Base-by-base conservation (phyloP, 92 coral and sea anemone species). In the Zoanthus sociatus region DNA sequence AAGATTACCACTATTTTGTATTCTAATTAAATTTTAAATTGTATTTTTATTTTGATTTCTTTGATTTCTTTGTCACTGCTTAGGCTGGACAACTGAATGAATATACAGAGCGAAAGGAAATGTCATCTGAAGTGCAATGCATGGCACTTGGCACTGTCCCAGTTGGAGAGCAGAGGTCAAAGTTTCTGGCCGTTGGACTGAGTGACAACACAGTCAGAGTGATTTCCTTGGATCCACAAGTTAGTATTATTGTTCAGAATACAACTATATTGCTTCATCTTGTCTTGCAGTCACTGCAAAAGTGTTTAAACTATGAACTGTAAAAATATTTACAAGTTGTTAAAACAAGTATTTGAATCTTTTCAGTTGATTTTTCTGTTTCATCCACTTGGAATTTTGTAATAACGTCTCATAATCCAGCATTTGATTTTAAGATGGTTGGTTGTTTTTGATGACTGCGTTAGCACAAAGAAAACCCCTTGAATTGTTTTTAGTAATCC, bases 81-180 rank as follows among this genome's bases (percentile, higher is more conserved):
- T 90, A 94, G 93, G 94, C 98, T 7, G 99, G 99, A 60, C 99
- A 97, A 89, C 92, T 97, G 47, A 97, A 97, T 83, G 99, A 97
- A 79, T 97, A 97, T 87, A 97, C 99, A 17, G 99, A 97, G 69
- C 93, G 99, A 47, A 97, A 97, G 67, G 98, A 97, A 91, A 97
- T 97, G 99, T 97, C 99, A 15, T 87, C 98, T 0, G 99, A 97
- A 84, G 99, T 97, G 6, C 98, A 96, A 72, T 95, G 98, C 79
- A 97, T 97, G 99, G 99, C 98, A 21, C 93, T 97, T 83, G 99
- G 99, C 66, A 93, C 98, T 26, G 98, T 97, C 32, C 98, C 94
- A 55, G 94, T 88, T 26, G 99, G 99, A 37, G 99, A 97, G 79
- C 96, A 94, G 76, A 88, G 99, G 88, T 97, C 98, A 53, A 93